A percentile compares a stretch with the other conserved stretches of the same genome.
These are phyloP conservation scores for Campylomormyrus numenius DNA, from an alignment of 2,113 vertebrate genomes.

Conservation along the genomic window DNA sequence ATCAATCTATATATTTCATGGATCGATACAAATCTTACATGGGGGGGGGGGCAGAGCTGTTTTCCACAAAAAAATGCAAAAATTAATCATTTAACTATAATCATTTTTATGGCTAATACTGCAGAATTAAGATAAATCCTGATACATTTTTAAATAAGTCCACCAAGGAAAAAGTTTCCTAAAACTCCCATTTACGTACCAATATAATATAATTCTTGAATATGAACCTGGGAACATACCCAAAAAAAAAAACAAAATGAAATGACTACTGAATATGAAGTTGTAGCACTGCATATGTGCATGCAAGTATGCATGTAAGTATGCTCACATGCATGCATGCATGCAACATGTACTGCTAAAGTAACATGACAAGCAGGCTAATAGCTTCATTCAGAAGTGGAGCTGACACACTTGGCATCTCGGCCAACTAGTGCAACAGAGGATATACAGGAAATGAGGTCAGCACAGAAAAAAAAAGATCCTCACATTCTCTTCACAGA, in stretches of 20 bases:
- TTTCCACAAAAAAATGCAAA: background rate
- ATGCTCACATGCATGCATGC: no score
- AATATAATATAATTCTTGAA: background rate
- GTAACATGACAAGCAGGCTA: background rate
- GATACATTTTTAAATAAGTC: background rate
- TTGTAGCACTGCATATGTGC: background rate
- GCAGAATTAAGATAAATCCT: background rate
- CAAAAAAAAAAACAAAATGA: background rate
- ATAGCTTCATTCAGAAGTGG: background rate
- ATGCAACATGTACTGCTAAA: background rate
- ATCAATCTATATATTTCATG: background rate
- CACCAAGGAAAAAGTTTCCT: background rate
- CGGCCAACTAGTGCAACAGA: slow-evolving; percentile 17
- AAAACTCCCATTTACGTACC: background rate
- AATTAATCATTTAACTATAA: background rate
- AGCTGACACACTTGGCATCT: slow-evolving; percentile 26
- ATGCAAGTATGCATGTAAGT: background rate
- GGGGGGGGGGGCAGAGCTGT: background rate
- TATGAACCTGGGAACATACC: background rate
- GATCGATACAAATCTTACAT: background rate
- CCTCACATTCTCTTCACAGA: slow-evolving; percentile 7
- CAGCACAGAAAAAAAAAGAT: slow-evolving; percentile 7
- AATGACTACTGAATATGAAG: background rate
- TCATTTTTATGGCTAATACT: background rate
- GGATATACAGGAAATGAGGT: slow-evolving; percentile 24